phyloP scores from a whole-genome alignment of 1,140 invertebrate genomes.

The Trichoplusia ni region DNA sequence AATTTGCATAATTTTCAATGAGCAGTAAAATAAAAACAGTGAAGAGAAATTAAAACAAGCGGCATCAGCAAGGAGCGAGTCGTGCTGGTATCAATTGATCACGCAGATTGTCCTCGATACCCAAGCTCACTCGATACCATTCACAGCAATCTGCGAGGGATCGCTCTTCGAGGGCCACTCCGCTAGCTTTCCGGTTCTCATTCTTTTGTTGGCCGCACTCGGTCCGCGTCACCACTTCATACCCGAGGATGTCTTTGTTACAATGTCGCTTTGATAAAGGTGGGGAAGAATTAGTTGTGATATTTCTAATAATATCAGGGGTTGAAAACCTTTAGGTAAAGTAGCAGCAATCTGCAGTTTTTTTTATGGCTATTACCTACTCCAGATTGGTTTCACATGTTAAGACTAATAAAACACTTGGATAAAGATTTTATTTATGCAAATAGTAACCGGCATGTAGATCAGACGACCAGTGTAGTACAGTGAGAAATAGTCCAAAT shows the following conservation, averaged over 20 bases:
- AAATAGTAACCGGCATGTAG: too few relatives aligned
- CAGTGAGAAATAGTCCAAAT: too few relatives aligned
- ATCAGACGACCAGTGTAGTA: too few relatives aligned
- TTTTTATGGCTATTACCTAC: too few relatives aligned
- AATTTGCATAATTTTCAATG: background rate
- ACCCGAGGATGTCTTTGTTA: slow-evolving; percentile 71
- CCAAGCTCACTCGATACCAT: slow-evolving; percentile 57
- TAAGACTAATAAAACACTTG: too few relatives aligned
- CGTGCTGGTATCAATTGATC: slow-evolving; percentile 76
- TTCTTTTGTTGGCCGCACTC: slow-evolving; percentile 74
- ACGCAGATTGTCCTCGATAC: slow-evolving; percentile 62
- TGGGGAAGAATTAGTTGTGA: slow-evolving; percentile 39
- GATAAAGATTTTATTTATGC: too few relatives aligned
- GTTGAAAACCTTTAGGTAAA: too few relatives aligned
- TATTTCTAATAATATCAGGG: slow-evolving; percentile 38
- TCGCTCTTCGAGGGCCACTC: slow-evolving; percentile 66
- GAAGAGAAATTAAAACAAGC: slow-evolving; percentile 17
- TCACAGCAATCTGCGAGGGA: slow-evolving; percentile 62
- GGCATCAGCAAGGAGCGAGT: slow-evolving; percentile 49
- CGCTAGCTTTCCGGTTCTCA: slow-evolving; percentile 74
- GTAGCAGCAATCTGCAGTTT: too few relatives aligned
- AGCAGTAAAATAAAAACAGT: slow-evolving; percentile 12
- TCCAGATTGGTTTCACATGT: too few relatives aligned
- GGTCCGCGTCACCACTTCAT: slow-evolving; percentile 64
- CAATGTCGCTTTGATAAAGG: slow-evolving; percentile 66